A percentile compares a stretch with the other conserved stretches of the same genome.
Conservation (phyloP, 2,888 invertebrate genomes). For the Leucania comma region DNA sequence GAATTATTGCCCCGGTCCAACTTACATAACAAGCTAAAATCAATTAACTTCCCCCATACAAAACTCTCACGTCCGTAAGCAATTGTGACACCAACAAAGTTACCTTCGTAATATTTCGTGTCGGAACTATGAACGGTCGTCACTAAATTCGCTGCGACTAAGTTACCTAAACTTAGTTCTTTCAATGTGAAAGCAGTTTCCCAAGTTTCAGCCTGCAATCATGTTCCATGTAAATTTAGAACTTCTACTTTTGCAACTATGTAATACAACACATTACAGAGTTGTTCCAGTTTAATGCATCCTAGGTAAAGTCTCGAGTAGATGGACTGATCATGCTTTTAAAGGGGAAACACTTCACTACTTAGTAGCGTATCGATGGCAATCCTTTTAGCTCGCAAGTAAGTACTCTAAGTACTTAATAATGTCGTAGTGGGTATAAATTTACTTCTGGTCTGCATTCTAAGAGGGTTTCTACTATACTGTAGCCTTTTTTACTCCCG, state of each 20-base stretch:
- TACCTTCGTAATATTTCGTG: conserved; percentile 47
- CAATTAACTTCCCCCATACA: conserved; percentile 48
- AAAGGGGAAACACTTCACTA: conserved; percentile 56
- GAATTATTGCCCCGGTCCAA: conserved; percentile 27
- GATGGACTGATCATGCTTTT: conserved; percentile 47
- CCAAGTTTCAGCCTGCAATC: conserved; percentile 72
- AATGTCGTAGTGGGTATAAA: conserved; percentile 50
- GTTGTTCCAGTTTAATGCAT: conserved; percentile 53
- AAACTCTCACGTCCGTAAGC: conserved; percentile 38
- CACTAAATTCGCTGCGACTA: conserved; percentile 64
- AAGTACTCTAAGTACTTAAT: conserved; percentile 56
- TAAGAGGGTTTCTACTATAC: neutral
- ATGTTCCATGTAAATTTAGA: conserved; percentile 75
- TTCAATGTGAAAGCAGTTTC: conserved; percentile 74
- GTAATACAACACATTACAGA: conserved; percentile 65
- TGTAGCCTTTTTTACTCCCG: too few relatives aligned
- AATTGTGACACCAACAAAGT: conserved; percentile 54
- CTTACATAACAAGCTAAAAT: conserved; percentile 31
- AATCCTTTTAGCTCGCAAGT: conserved; percentile 61
- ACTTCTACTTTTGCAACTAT: conserved; percentile 72
- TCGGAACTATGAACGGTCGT: conserved; percentile 58
- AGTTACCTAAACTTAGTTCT: conserved; percentile 72
- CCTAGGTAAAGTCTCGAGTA: conserved; percentile 39
- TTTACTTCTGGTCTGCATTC: conserved; percentile 29
- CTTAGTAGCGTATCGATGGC: conserved; percentile 57